These are phyloP conservation scores for Cynaeus angustus DNA, from an alignment of 2,888 invertebrate genomes.

Conservation along the genomic window DNA sequence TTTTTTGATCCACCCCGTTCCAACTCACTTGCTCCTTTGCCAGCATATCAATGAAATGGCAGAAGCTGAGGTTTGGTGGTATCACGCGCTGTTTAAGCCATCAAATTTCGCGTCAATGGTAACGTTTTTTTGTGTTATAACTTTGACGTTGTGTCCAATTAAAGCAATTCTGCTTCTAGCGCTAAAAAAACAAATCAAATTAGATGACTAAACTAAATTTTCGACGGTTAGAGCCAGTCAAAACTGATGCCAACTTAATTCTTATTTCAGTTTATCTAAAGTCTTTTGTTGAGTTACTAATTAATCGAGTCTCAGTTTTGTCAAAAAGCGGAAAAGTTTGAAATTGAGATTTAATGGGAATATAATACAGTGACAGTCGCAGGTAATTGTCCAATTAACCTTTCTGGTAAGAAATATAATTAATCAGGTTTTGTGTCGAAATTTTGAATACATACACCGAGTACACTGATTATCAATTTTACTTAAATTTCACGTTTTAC, in stretches of 20 bases:
- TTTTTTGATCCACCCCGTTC: slow-evolving; percentile 57
- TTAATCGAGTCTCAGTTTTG: too few species aligned
- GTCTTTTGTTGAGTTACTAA: too few species aligned
- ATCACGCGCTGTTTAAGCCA: slow-evolving; percentile 26
- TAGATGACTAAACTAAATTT: slow-evolving; percentile 33
- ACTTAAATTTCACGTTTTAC: slow-evolving; percentile 1
- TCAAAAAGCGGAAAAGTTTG: background rate
- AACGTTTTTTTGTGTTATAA: slow-evolving; percentile 18
- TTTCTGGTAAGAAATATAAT: background rate
- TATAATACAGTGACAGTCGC: background rate
- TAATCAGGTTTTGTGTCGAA: slow-evolving; percentile 3
- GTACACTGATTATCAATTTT: background rate
- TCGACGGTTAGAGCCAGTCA: slow-evolving; percentile 3
- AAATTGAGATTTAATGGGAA: background rate
- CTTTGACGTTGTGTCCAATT: slow-evolving; percentile 28
- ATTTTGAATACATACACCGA: background rate
- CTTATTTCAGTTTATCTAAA: background rate
- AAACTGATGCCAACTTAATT: slow-evolving; percentile 11
- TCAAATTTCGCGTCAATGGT: slow-evolving; percentile 20
- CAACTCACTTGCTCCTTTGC: slow-evolving; percentile 53
- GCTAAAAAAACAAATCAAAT: slow-evolving; percentile 34
- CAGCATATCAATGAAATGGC: slow-evolving; percentile 54
- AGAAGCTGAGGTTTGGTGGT: slow-evolving; percentile 10
- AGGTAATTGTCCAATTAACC: slow-evolving; percentile 10
- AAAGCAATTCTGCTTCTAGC: slow-evolving; percentile 9